Evolutionary conservation across 2,797 vertebrate genomes (phyloP).

Genomic region (Heterohyrax brucei): DNA sequence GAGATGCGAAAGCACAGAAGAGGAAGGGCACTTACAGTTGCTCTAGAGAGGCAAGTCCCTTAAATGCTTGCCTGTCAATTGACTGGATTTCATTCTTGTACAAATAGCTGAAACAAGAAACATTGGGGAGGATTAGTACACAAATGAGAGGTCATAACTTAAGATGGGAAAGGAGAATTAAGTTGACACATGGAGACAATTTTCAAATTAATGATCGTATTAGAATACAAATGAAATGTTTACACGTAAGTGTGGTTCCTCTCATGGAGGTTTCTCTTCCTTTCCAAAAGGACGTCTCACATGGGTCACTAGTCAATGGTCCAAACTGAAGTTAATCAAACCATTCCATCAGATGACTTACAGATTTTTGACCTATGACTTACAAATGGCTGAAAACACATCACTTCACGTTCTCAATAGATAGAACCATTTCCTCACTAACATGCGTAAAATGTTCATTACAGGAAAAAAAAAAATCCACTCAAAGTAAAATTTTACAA

Average conservation of each 20-base stretch:
- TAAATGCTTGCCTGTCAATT: conserved; percentile 99
- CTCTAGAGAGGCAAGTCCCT: conserved; percentile 99
- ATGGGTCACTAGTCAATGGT: not conserved
- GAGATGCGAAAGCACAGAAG: conserved; percentile 85
- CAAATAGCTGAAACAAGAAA: conserved; percentile 99
- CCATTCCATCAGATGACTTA: not conserved
- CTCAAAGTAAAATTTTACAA: rapidly evolving
- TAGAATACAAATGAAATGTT: conserved; percentile 72
- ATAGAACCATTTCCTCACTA: not conserved
- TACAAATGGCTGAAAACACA: too few species aligned
- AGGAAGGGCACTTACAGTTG: conserved; percentile 98
- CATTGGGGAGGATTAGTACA: conserved; percentile 95
- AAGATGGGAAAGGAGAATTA: conserved; percentile 85
- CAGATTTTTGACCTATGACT: rapidly evolving
- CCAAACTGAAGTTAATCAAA: rapidly evolving
- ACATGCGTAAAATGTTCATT: not conserved
- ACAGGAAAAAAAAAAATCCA: not conserved
- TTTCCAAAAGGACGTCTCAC: conserved; percentile 61
- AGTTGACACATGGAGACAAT: conserved; percentile 83
- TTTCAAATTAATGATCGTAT: conserved; percentile 68
- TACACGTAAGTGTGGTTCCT: rapidly evolving
- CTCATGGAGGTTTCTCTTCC: not conserved
- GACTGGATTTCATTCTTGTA: conserved; percentile 99
- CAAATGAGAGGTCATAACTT: conserved; percentile 88
- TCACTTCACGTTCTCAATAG: not conserved